Evolutionary conservation across 2,113 vertebrate genomes (phyloP).

Genomic region (Microcebus griseorufus): DNA sequence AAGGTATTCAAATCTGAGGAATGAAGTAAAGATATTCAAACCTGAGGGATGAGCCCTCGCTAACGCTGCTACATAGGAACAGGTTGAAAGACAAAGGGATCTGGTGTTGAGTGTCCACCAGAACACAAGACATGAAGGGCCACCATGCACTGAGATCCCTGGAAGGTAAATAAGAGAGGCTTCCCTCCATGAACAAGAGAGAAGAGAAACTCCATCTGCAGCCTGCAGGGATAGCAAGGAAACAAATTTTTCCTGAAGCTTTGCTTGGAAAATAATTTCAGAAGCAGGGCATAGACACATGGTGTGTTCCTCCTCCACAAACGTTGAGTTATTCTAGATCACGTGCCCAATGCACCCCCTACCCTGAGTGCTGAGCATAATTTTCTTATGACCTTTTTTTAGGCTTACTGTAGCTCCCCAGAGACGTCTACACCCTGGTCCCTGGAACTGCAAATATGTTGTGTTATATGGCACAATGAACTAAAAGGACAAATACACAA

Average conservation of each 20-base stretch:
- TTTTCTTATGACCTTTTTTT: too few species aligned
- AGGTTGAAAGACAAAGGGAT: neutral
- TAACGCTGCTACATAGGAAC: neutral
- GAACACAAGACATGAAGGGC: neutral
- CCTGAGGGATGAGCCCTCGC: neutral
- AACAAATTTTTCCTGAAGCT: too few species aligned
- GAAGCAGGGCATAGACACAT: neutral
- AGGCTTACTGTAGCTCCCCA: too few species aligned
- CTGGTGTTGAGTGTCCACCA: neutral
- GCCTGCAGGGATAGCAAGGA: neutral
- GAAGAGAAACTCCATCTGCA: neutral
- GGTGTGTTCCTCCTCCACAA: neutral
- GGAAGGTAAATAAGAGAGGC: neutral
- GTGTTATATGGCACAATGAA: too few species aligned
- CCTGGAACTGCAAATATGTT: too few species aligned
- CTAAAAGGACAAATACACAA: neutral
- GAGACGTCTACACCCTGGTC: neutral
- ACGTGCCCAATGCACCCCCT: neutral
- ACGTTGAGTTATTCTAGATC: fast-evolving
- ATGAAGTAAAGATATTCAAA: neutral
- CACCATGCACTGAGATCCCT: neutral
- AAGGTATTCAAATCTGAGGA: neutral
- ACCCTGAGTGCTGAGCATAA: too few species aligned
- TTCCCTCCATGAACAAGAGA: neutral
- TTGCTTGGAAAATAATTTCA: neutral